Evolutionary conservation across 30 jellyfish, hydroid and myxozoan species (phyloP).

Genomic region (Sanderia malayensis): DNA sequence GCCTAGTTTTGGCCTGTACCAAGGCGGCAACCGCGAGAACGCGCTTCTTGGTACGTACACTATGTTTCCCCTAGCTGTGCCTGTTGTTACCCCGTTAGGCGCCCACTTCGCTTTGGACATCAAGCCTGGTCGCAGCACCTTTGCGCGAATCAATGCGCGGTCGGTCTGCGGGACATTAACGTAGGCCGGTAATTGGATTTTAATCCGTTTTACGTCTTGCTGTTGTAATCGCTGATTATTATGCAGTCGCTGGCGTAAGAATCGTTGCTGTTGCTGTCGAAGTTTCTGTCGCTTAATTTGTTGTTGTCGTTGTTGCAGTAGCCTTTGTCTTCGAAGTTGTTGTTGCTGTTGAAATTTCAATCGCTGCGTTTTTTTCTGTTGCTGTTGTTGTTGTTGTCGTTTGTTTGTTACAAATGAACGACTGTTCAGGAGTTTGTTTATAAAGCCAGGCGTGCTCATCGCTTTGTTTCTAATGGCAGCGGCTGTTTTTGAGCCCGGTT

Average conservation of each 20-base stretch:
- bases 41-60: constrained; percentile 55
- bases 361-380: background rate
- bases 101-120: constrained; percentile 16
- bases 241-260: background rate
- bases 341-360: constrained; percentile 7
- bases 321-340: background rate
- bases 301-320: background rate
- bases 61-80: constrained; percentile 34
- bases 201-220: background rate
- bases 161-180: constrained; percentile 85
- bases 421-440: constrained; percentile 32
- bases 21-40: constrained; percentile 52
- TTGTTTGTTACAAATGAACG: constrained; percentile 9
- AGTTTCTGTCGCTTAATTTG: background rate
- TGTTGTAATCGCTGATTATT: constrained; percentile 12
- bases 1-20: constrained; percentile 71
- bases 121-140: constrained; percentile 56
- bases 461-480: constrained; percentile 58
- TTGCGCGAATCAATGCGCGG: constrained; percentile 80
- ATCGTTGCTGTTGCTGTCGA: constrained; percentile 6
- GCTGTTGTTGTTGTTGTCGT: constrained; percentile 2
- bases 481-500: constrained; percentile 50
- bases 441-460: constrained; percentile 46
- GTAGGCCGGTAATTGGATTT: constrained; percentile 9
- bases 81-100: background rate